phyloP scores from a whole-genome alignment of 2,113 vertebrate genomes.

The Epinephelus cyanopodus region DNA sequence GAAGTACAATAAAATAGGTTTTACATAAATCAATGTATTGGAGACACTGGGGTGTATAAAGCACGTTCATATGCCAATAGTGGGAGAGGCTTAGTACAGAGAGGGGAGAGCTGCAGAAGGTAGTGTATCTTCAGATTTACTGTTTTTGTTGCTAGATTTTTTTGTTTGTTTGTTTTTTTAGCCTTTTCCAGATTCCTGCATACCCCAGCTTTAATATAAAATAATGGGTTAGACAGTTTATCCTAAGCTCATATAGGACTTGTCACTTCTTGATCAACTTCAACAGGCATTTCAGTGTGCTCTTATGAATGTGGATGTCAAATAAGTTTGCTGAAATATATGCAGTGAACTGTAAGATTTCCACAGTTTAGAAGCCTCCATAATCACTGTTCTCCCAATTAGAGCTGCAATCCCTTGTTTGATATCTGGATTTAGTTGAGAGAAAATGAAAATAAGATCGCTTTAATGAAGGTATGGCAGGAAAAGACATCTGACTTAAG shows the following conservation, averaged over 20 bases:
- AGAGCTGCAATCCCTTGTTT: constrained; percentile 35
- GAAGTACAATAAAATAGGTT: no score
- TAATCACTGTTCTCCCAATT: constrained; percentile 45
- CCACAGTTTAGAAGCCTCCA: constrained; percentile 2
- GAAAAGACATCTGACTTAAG: constrained; percentile 3
- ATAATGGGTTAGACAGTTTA: not conserved
- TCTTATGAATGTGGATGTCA: constrained; percentile 15
- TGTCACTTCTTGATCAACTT: constrained; percentile 15
- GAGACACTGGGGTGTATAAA: no score
- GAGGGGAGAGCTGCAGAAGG: no score
- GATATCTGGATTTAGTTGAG: constrained; percentile 29
- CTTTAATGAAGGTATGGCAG: constrained; percentile 40
- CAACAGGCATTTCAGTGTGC: not conserved
- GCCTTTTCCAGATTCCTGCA: no score
- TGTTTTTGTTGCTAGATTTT: no score
- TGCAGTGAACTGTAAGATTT: not conserved
- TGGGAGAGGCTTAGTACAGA: no score
- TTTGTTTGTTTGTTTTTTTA: no score
- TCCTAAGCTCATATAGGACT: not conserved
- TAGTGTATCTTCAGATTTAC: no score
- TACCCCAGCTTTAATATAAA: not conserved
- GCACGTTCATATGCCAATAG: no score
- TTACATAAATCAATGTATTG: no score
- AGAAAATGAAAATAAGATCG: constrained; percentile 7
- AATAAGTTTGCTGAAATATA: constrained; percentile 18